Base-by-base conservation (phyloP, 2,888 invertebrate species). In the Lasioglossum pauxillum region DNA sequence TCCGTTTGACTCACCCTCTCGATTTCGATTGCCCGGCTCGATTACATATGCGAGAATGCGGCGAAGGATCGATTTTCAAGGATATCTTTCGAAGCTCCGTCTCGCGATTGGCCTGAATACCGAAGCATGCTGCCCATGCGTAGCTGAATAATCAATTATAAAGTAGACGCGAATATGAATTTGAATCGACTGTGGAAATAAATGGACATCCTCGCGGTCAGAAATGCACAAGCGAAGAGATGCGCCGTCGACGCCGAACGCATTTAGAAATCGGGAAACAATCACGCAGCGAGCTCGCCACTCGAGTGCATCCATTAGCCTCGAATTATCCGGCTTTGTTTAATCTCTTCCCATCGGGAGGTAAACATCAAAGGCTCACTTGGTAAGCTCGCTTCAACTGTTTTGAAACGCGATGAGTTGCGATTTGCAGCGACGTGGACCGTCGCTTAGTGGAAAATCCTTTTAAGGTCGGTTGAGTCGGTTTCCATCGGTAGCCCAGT, bases 221-320 rank as follows among this genome's bases (percentile, higher is more conserved):
- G 14, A 27, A 64, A 31, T 31, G 31, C 64, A 16, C 27, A 5
- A 5, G 27, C 12, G 14, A 27, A 60, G 27, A 27, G 60, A 60
- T 14, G 60, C 27, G 14, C 16, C 31, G 64, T 16, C n/a, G n/a
- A 10, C 60, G 60, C 12, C 60, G 27, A 27, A n/a, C 2, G 27
- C 60, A 60, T 64, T 64, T 35, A 67, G 35, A 67, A 31, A 67
- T 67, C 67, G 67, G 35, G 19, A 8, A 31, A 67, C 35, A 69
- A 69, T 41, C 69, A 10, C 23, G 69, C 38, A 0, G 8, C 38
- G 67, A 23, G 23, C 38, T 38, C 23, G 69, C 38, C 69, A 41
- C 41, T 69, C 69, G 69, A 69, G n/a, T 12, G 69, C 69, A 12
- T 41, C 69, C 69, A 69, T 69, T 69, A 69, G 38, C 71, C 19